Conservation (phyloP, 2,888 invertebrate species). For the Conops quadrifasciatus region DNA sequence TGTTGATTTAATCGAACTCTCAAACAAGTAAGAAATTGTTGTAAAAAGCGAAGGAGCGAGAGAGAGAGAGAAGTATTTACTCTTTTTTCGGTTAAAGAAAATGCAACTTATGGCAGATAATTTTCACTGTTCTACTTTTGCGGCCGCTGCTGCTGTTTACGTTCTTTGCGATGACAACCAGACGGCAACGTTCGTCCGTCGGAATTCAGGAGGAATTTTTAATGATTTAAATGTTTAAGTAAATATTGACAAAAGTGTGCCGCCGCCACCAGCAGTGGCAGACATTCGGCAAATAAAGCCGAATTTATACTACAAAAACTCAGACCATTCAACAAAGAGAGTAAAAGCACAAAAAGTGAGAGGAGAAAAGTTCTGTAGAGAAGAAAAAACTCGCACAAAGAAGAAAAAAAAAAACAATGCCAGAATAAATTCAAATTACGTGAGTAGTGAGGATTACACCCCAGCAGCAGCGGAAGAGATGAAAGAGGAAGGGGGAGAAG, state of each 20-base stretch:
- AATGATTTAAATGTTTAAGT: conserved; percentile 22
- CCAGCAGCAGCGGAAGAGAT: no score
- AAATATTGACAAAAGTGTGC: conserved; percentile 25
- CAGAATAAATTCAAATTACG: conserved; percentile 2
- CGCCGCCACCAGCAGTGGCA: neutral
- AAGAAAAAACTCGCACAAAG: no score
- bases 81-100: neutral
- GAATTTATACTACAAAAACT: neutral
- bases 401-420: no score
- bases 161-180: neutral
- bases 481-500: no score
- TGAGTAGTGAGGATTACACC: no score
- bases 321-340: neutral
- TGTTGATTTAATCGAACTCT: no score
- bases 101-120: neutral
- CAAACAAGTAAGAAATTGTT: no score
- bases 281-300: conserved; percentile 20
- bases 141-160: neutral
- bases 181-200: no score
- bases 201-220: conserved; percentile 6
- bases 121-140: neutral
- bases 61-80: neutral
- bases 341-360: neutral
- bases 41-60: no score
- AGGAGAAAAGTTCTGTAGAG: neutral